Conservation (phyloP, 1,140 invertebrate species). For the Nylanderia fulva region DNA sequence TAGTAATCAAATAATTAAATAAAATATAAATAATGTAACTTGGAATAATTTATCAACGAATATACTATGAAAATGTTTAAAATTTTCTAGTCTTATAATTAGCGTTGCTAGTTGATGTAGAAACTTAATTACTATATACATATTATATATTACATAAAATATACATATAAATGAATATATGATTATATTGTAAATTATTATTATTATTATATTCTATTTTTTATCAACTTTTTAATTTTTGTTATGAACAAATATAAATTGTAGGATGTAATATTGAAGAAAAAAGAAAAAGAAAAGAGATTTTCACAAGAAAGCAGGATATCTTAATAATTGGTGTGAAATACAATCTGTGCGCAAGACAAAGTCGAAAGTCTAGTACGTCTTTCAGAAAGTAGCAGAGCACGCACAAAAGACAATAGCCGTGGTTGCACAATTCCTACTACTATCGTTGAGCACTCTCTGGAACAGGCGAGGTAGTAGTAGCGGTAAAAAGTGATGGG, state of each 20-base stretch:
- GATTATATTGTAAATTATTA: not conserved
- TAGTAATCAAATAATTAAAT: not conserved
- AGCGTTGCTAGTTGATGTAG: not conserved
- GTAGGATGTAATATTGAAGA: not conserved
- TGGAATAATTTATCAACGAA: not conserved
- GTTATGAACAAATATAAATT: not conserved
- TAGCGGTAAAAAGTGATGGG: conserved; percentile 45
- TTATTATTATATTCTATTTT: not conserved
- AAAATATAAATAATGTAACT: not conserved
- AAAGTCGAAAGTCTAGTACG: conserved; percentile 56
- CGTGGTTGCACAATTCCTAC: conserved; percentile 68
- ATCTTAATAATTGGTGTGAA: conserved; percentile 28
- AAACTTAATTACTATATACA: not conserved
- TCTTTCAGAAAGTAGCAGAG: conserved; percentile 63
- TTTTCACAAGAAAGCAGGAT: not conserved
- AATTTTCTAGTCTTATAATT: not conserved
- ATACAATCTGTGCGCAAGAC: conserved; percentile 28
- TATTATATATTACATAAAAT: no score
- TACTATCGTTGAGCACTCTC: conserved; percentile 73
- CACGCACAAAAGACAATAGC: conserved; percentile 62
- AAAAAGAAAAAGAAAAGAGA: not conserved
- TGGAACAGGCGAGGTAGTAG: conserved; percentile 58
- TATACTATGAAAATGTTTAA: not conserved
- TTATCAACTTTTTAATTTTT: not conserved
- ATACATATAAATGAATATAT: no score